Evolutionary conservation across 1,140 invertebrate genomes (phyloP).

Genomic region (Tyrophagus putrescentiae): DNA sequence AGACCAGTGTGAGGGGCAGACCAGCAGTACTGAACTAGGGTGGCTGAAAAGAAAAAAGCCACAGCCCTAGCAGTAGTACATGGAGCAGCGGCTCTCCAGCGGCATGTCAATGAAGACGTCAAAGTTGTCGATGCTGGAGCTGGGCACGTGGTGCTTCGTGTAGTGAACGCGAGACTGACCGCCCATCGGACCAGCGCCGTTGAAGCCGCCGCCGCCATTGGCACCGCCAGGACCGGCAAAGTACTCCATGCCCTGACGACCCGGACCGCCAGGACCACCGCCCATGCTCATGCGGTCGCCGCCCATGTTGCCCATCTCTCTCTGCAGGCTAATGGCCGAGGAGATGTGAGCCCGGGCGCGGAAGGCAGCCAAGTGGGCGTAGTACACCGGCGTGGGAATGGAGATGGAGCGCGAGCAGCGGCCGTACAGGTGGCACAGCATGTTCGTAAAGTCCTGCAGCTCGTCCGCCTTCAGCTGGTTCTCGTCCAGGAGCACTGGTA

Average conservation of each 20-base stretch:
- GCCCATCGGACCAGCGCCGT: too few relatives aligned
- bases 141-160: conserved; percentile 6
- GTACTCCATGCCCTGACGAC: too few relatives aligned
- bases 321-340: neutral
- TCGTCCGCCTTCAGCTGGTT: conserved; percentile 52
- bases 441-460: conserved; percentile 66
- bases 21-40: too few relatives aligned
- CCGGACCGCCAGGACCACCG: too few relatives aligned
- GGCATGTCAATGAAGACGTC: conserved; percentile 10
- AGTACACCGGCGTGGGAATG: conserved; percentile 83
- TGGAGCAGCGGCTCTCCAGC: neutral
- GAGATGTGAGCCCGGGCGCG: conserved; percentile 38
- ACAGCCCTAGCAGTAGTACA: conserved; percentile 12
- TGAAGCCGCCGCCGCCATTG: too few relatives aligned
- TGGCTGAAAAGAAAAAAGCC: too few relatives aligned
- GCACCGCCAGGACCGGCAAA: too few relatives aligned
- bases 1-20: too few relatives aligned
- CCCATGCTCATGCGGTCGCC: too few relatives aligned
- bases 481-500: conserved; percentile 57
- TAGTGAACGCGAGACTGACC: neutral
- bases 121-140: conserved; percentile 3
- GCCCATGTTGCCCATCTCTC: neutral
- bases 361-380: conserved; percentile 77
- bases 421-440: conserved; percentile 72
- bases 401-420: conserved; percentile 72